phyloP scores from a whole-genome alignment of 2,888 invertebrate genomes.

The Patella caerulea region DNA sequence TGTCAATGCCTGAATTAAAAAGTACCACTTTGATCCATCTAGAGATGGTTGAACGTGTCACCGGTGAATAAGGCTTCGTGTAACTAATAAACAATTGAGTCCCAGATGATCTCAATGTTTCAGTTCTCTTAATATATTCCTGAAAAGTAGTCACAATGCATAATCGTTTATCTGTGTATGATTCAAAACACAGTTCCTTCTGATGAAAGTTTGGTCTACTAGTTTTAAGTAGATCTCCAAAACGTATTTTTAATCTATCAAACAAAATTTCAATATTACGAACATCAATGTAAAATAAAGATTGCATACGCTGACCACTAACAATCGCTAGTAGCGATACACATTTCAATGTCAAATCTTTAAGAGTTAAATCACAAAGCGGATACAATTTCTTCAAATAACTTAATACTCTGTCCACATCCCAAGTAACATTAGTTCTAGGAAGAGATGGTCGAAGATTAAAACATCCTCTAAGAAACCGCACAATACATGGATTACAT shows the following conservation, averaged over 20 bases:
- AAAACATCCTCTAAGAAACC: constrained; percentile 31
- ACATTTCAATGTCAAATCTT: not conserved
- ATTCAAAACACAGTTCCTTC: not conserved
- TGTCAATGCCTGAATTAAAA: constrained; percentile 30
- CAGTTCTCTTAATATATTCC: constrained; percentile 18
- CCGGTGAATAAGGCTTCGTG: constrained; percentile 32
- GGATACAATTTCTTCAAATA: not conserved
- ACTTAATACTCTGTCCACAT: constrained; percentile 16
- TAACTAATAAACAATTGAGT: constrained; percentile 33
- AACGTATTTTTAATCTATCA: constrained; percentile 14
- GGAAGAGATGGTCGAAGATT: constrained; percentile 20
- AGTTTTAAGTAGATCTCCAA: constrained; percentile 25
- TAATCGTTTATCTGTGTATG: constrained; percentile 10
- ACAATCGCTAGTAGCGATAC: constrained; percentile 17
- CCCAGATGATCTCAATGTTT: constrained; percentile 14
- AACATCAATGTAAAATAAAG: constrained; percentile 21
- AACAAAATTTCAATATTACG: not conserved
- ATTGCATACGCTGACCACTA: constrained; percentile 22
- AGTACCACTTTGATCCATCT: constrained; percentile 39
- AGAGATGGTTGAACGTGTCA: constrained; percentile 36
- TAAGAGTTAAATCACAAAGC: not conserved
- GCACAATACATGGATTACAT: constrained; percentile 18
- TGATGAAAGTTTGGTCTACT: constrained; percentile 24
- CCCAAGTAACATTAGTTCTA: constrained; percentile 8
- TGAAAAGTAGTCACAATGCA: constrained; percentile 14